Percentiles rank a stretch among this genome's conserved stretches.
Evolutionary conservation across 2,113 vertebrate species (phyloP).

Genomic region (Bubo scandiacus): DNA sequence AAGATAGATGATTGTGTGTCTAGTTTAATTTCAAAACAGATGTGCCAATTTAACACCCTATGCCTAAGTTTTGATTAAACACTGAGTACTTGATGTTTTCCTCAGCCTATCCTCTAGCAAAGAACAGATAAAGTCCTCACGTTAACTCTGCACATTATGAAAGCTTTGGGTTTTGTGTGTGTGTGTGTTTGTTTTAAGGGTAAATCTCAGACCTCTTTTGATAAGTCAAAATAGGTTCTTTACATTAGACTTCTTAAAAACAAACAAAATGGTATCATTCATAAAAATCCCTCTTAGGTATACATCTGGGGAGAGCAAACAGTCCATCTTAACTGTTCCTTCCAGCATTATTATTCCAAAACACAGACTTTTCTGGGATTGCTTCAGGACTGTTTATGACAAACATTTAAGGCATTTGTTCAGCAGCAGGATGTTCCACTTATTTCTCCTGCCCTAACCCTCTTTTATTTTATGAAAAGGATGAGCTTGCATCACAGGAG

Average conservation of each 20-base stretch:
- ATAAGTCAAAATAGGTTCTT: background rate
- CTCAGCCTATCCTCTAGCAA: background rate
- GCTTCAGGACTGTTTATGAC: background rate
- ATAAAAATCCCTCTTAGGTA: background rate
- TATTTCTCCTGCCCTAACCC: background rate
- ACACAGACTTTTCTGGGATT: background rate
- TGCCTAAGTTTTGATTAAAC: slow-evolving; percentile 1
- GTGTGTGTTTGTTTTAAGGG: background rate
- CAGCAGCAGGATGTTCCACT: background rate
- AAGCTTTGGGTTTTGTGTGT: background rate
- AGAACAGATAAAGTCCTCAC: background rate
- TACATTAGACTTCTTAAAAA: background rate
- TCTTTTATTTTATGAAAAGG: background rate
- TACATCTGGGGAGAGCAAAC: background rate
- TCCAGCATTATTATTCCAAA: background rate
- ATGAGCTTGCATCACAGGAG: background rate
- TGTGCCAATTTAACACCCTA: background rate
- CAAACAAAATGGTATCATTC: rapidly evolving
- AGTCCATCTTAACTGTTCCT: background rate
- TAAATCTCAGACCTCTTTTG: background rate
- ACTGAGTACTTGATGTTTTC: background rate
- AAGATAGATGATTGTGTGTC: background rate
- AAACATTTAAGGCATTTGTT: background rate
- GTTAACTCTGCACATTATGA: background rate
- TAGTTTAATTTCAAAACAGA: slow-evolving; percentile 1